Conservation (phyloP, 2,888 invertebrate genomes). For the Pristionchus maxplancki region DNA sequence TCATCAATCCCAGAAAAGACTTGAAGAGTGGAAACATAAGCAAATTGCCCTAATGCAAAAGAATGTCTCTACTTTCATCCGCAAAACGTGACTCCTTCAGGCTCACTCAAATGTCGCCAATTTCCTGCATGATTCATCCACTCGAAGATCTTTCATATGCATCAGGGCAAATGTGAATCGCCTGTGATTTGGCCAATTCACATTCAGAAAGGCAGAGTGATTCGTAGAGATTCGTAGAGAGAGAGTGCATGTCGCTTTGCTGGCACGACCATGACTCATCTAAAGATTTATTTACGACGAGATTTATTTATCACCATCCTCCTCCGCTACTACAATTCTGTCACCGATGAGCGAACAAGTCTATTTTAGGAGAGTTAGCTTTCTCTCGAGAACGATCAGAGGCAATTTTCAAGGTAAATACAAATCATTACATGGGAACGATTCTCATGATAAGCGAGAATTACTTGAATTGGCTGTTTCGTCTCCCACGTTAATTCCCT, state of each 20-base stretch:
- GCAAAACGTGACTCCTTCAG: neutral
- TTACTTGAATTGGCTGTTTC: neutral
- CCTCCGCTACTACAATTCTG: neutral
- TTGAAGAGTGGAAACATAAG: neutral
- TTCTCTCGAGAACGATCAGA: neutral
- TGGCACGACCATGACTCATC: neutral
- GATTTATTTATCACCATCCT: no score
- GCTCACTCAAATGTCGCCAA: neutral
- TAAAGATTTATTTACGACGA: neutral
- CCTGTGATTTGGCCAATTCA: constrained; percentile 2
- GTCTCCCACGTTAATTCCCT: neutral
- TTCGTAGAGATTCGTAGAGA: neutral
- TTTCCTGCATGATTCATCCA: constrained; percentile 5
- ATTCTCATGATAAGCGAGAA: no score
- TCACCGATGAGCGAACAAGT: neutral
- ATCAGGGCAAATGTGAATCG: neutral
- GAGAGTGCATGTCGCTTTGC: neutral
- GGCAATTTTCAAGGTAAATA: neutral
- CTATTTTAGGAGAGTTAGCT: neutral
- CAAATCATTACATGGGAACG: neutral
- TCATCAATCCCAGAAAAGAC: neutral
- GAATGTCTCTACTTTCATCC: neutral
- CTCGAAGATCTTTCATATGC: neutral
- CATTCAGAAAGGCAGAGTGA: neutral
- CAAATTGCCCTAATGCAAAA: neutral